Conservation (phyloP, 2,797 vertebrate species). For the Mastacembelus armatus region DNA sequence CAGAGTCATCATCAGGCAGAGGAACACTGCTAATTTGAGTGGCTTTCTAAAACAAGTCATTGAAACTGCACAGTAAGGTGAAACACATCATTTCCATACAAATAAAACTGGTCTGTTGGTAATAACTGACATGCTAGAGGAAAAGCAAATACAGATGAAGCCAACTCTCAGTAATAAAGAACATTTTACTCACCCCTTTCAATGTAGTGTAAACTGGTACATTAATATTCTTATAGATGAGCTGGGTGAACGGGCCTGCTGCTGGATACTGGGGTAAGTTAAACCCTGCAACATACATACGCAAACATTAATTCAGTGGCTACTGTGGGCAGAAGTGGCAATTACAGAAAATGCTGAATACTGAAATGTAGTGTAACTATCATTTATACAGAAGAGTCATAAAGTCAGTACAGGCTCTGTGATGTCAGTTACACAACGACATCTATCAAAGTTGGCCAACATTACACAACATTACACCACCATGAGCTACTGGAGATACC, state of each 20-base stretch:
- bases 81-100: not conserved
- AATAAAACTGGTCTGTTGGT: not conserved
- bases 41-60: constrained; percentile 85
- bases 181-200: constrained; percentile 89
- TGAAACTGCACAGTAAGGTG: not conserved
- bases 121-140: not conserved
- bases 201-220: constrained; percentile 93
- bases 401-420: not conserved
- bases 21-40: constrained; percentile 93
- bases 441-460: no score
- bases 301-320: not conserved
- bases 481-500: not conserved
- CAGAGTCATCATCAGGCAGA: constrained; percentile 93
- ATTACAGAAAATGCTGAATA: no score
- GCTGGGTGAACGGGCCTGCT: constrained; percentile 87
- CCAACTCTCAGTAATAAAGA: not conserved
- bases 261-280: constrained; percentile 80
- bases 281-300: constrained; percentile 80
- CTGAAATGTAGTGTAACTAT: not conserved
- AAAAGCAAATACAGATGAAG: not conserved
- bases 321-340: no score
- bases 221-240: constrained; percentile 92
- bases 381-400: not conserved
- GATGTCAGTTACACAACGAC: no score
- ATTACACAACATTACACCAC: no score